Base-by-base conservation (phyloP, 2,113 vertebrate species). In the Antigone vipio region DNA sequence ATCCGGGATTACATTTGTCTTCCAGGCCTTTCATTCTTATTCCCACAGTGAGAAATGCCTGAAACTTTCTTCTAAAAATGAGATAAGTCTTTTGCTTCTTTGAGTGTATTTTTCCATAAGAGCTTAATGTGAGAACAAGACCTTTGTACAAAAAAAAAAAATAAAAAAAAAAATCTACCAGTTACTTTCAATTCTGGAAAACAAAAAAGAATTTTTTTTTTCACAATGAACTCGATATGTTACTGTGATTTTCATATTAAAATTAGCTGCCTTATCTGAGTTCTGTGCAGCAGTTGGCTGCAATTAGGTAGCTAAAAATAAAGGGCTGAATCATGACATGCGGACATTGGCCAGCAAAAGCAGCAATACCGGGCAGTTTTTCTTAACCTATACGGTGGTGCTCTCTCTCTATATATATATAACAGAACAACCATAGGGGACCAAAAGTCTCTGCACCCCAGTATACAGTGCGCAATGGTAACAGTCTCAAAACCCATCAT, bases 221-320 rank as follows among this genome's bases (percentile, higher is more conserved):
- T 20, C 68, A 89, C 71, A 89, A 66, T 38, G 45, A 83, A 86
- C 24, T 44, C 35, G 84, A 16, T 42, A 75, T 52, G 16, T 87
- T 90, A 68, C 52, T 45, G 34, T 60, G 84, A 94, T 87, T 95
- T 94, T 75, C 49, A 53, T 83, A 93, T 73, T 82, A 85, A 95
- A 95, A 96, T 91, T 49, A 80, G 78, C 56, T 92, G 71, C 63
- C 63, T 95, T 92, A 94, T 95, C 91, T 79, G 55, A 58, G 84
- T 50, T 92, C 73, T 64, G 17, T 76, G 77, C 69, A 95, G 88
- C 88, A 96, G 40, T 91, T 94, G 93, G 73, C 89, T 92, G 86
- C 63, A 91, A 89, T 91, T 82, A 91, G 21, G 74, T 35, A 92
- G 84, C 94, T 97, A 97, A 95, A 97, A 95, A 97, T 95, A 97